These are phyloP conservation scores for Phragmatobia fuliginosa DNA, from an alignment of 2,888 invertebrate species.

Conservation along the genomic window DNA sequence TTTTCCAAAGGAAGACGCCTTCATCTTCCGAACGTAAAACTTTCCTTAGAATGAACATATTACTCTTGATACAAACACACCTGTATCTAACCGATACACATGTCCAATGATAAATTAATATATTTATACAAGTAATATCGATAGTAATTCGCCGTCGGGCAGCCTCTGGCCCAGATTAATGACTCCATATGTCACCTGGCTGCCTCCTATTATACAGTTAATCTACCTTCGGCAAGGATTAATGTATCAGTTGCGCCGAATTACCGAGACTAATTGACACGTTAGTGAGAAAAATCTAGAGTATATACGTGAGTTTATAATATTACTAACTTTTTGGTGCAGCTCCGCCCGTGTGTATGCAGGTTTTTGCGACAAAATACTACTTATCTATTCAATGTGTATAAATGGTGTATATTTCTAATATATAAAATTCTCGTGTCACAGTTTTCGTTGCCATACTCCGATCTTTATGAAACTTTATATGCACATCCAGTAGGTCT, in stretches of 20 bases:
- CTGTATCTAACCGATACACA: neutral
- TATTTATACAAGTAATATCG: conserved; percentile 15
- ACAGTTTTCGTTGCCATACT: too few relatives aligned
- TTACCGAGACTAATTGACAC: conserved; percentile 32
- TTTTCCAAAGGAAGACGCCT: neutral
- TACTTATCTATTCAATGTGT: too few relatives aligned
- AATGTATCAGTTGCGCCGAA: conserved; percentile 50
- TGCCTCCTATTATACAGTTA: conserved; percentile 59
- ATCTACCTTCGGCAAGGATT: conserved; percentile 59
- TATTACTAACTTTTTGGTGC: too few relatives aligned
- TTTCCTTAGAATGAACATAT: neutral
- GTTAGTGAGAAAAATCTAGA: conserved; percentile 10
- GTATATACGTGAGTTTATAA: neutral
- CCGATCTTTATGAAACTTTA: too few relatives aligned
- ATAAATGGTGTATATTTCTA: too few relatives aligned
- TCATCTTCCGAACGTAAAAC: neutral
- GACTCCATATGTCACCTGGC: conserved; percentile 66
- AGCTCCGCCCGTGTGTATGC: too few relatives aligned
- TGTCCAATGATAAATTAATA: conserved; percentile 3
- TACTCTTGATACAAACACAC: neutral
- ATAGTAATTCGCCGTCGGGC: conserved; percentile 34
- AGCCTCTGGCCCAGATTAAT: conserved; percentile 60
- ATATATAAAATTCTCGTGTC: too few relatives aligned
- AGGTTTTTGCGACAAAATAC: too few relatives aligned
- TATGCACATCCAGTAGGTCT: too few relatives aligned